Evolutionary conservation across 2,888 invertebrate genomes (phyloP).

Genomic region (Chaitophorus viminalis): DNA sequence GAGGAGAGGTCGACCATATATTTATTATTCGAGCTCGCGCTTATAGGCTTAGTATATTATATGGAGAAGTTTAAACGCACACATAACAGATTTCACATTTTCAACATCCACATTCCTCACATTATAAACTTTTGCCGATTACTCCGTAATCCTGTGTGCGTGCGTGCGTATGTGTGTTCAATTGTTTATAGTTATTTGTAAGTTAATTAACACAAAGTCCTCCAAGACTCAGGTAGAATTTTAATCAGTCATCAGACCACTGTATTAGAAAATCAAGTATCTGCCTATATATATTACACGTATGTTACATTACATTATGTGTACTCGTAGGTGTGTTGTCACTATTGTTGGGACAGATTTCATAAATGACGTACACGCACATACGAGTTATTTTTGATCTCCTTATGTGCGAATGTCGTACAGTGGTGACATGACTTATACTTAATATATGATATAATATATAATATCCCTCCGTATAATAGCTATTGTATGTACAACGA

Average conservation of each 20-base stretch:
- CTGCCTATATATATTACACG: neutral
- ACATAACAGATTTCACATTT: conserved; percentile 40
- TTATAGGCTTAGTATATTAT: neutral
- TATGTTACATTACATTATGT: neutral
- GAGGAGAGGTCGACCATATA: conserved; percentile 7
- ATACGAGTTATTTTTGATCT: neutral
- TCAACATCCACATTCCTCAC: conserved; percentile 41
- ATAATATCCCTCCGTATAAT: too few relatives aligned
- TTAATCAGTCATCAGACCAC: conserved; percentile 28
- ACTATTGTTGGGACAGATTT: neutral
- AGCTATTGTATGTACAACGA: too few relatives aligned
- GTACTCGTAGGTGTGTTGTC: neutral
- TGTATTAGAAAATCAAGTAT: conserved; percentile 23
- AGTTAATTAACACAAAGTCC: conserved; percentile 55
- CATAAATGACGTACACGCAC: neutral
- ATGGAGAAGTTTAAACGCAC: conserved; percentile 12
- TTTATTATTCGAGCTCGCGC: conserved; percentile 30
- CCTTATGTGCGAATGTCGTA: neutral
- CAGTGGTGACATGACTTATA: neutral
- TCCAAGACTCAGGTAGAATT: conserved; percentile 42
- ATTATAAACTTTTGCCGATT: conserved; percentile 29
- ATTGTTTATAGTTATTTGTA: conserved; percentile 43
- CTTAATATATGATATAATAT: too few relatives aligned
- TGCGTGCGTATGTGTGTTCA: neutral
- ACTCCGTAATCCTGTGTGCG: conserved; percentile 8